Percentiles rank a stretch among this genome's conserved stretches.
Evolutionary conservation across 2,888 invertebrate species (phyloP).

Genomic region (Pyrrhosoma nymphula): DNA sequence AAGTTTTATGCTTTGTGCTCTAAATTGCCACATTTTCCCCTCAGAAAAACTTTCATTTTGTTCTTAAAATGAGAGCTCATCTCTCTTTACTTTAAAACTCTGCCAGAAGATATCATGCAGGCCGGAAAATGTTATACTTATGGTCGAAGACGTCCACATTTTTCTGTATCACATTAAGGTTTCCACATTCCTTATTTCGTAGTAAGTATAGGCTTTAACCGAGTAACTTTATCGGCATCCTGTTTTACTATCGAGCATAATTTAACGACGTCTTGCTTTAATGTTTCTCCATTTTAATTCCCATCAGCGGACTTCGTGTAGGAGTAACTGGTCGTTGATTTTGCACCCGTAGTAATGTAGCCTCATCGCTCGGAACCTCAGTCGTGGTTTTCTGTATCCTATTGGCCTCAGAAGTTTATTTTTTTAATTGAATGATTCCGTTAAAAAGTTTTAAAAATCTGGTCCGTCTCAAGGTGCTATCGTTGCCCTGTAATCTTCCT

Average conservation of each 20-base stretch:
- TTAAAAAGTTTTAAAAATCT: neutral
- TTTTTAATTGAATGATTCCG: neutral
- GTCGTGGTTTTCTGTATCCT: too few species aligned
- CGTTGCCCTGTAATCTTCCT: neutral
- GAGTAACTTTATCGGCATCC: neutral
- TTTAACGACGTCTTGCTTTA: neutral
- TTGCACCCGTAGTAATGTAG: neutral
- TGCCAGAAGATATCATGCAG: neutral
- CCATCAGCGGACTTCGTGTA: neutral
- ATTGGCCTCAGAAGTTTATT: too few species aligned
- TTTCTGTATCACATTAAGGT: neutral
- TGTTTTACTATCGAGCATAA: neutral
- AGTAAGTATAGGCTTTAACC: neutral
- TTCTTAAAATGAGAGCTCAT: too few species aligned
- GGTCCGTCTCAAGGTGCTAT: neutral
- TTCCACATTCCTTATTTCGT: neutral
- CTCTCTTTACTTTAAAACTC: too few species aligned
- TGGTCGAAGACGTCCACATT: neutral
- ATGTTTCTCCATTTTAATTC: neutral
- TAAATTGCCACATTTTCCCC: neutral
- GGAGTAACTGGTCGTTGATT: neutral
- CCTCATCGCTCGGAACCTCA: neutral
- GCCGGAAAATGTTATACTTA: neutral
- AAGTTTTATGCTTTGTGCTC: neutral
- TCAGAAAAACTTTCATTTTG: neutral